Conservation (phyloP, 2,113 vertebrate genomes). For the Lycaon pictus region DNA sequence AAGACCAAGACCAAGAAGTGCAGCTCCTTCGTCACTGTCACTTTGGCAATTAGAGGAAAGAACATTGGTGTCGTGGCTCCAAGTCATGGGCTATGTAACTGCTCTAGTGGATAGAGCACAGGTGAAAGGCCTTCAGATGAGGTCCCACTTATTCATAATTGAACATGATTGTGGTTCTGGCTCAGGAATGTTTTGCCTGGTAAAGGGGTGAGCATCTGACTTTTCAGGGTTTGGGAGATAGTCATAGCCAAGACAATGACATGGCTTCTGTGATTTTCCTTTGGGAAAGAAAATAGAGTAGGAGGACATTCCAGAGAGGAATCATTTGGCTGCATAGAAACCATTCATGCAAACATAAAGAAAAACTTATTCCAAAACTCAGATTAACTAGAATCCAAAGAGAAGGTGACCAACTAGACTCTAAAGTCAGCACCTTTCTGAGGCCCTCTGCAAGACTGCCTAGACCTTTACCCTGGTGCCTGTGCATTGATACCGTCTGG, state of each 20-base stretch:
- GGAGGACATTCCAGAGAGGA: background rate
- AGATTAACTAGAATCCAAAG: background rate
- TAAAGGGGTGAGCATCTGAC: background rate
- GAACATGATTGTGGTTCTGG: background rate
- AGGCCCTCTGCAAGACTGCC: background rate
- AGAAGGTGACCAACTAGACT: background rate
- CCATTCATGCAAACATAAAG: background rate
- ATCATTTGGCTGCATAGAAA: constrained; percentile 1
- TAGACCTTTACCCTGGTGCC: background rate
- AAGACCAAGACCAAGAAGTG: background rate
- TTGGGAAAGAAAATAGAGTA: background rate
- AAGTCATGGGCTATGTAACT: background rate
- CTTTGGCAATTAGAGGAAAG: background rate
- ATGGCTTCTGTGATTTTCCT: background rate
- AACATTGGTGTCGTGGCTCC: background rate
- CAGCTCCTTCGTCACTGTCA: background rate
- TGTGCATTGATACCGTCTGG: background rate
- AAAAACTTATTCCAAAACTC: background rate
- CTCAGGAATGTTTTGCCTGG: background rate
- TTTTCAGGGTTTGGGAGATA: background rate
- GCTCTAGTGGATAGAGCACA: background rate
- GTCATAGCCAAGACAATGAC: background rate
- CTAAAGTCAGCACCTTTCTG: background rate
- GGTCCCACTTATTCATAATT: background rate
- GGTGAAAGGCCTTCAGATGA: background rate